These are phyloP conservation scores for Condylura cristata DNA, from an alignment of 2,113 vertebrate species.

Conservation along the genomic window DNA sequence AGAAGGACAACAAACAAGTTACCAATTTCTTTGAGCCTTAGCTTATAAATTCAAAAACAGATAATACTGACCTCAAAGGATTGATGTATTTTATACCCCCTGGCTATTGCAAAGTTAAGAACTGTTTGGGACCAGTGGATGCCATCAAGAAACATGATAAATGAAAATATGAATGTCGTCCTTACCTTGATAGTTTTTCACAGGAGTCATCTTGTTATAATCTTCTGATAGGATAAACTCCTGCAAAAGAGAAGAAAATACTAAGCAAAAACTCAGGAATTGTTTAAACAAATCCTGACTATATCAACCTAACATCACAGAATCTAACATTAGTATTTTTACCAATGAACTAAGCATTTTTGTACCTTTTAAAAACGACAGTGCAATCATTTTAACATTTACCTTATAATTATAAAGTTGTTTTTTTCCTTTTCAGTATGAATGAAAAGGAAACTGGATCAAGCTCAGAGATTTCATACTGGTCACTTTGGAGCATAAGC, in stretches of 20 bases:
- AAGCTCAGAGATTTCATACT: neutral
- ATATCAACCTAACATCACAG: neutral
- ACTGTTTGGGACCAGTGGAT: neutral
- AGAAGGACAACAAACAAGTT: neutral
- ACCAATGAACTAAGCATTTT: neutral
- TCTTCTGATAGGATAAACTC: conserved; percentile 98
- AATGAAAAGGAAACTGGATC: neutral
- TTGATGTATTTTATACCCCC: neutral
- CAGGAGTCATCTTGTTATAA: conserved; percentile 97
- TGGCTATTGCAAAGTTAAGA: neutral
- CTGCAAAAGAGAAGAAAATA: conserved; percentile 82
- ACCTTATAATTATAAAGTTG: neutral
- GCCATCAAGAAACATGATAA: neutral
- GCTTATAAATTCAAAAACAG: neutral
- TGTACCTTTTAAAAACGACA: neutral
- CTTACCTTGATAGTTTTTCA: conserved; percentile 95
- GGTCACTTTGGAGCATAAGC: conserved; percentile 1
- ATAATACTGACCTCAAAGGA: neutral
- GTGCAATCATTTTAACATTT: neutral
- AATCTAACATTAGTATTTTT: conserved; percentile 7
- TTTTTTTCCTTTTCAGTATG: neutral
- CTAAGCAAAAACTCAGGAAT: conserved; percentile 50
- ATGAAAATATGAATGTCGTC: neutral
- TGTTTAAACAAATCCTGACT: neutral
- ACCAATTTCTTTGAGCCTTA: neutral